Base-by-base conservation (phyloP, 2,113 vertebrate genomes). In the Trochalopteron elliotii region DNA sequence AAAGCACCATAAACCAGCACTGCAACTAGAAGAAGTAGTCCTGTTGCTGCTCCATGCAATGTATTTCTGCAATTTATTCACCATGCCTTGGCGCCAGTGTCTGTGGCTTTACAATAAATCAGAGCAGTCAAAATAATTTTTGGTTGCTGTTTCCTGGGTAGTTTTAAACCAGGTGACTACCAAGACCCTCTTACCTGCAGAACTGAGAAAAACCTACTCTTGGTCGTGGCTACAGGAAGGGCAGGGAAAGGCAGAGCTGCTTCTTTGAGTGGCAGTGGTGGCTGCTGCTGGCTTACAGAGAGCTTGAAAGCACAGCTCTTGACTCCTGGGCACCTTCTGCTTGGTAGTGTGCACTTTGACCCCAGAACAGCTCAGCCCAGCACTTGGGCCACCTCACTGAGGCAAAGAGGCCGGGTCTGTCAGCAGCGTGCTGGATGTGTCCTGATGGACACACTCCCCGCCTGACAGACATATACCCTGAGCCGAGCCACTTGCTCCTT, bases 361-460 rank as follows among this genome's bases (percentile, higher is more conserved):
- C 6, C 0, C 37, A 78, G 37, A 82, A 7, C 52, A 83, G n/a
- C 33, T 74, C 55, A 75, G 27, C 21, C 49, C 22, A 59, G n/a
- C 40, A 7, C 31, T n/a, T 13, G 49, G 65, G 42, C 56, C 68
- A 72, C 42, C 13, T 17, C 60, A 10, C 3, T 1, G 42, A 39
- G 25, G 28, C 10, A 25, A n/a, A 70, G 5, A 15, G 0, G 1
- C 13, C 3, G 2, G 28, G 15, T 27, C 44, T 40, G 30, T 37
- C 65, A 70, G 42, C 49, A n/a, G 31, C 0, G 0, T 2, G 9
- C 47, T 60, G 85, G 53, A 74, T 0, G 0, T 0, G 0, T 55
- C 49, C 75, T 74, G 70, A 35, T 0, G 0, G 56, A 90, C 53
- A 44, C 0, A 0, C 52, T 63, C 39, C 1, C 0, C 56, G 61